phyloP scores from a whole-genome alignment of 2,888 invertebrate species.

The Nowickia ferox region DNA sequence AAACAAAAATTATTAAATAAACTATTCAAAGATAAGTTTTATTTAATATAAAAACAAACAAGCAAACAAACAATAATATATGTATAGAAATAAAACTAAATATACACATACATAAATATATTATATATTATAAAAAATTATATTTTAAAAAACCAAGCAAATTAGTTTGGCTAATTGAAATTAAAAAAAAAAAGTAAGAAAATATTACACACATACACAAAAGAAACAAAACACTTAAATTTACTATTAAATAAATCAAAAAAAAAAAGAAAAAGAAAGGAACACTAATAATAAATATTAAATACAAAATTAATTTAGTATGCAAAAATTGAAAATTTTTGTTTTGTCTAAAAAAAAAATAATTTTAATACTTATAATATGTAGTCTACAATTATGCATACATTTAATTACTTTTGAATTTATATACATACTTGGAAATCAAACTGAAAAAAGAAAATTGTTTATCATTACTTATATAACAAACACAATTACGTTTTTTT shows the following conservation, averaged over 20 bases:
- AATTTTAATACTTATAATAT: constrained; percentile 58
- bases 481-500: constrained; percentile 48
- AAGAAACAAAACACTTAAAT: constrained; percentile 49
- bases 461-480: constrained; percentile 38
- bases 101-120: constrained; percentile 34
- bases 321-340: constrained; percentile 71
- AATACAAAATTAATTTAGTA: constrained; percentile 59
- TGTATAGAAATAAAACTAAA: constrained; percentile 43
- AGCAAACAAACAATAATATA: constrained; percentile 27
- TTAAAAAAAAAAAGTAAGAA: constrained; percentile 26
- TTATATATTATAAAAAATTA: constrained; percentile 15
- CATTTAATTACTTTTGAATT: constrained; percentile 65
- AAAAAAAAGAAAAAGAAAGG: constrained; percentile 29
- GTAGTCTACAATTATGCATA: constrained; percentile 53
- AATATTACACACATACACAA: constrained; percentile 27
- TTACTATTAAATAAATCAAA: constrained; percentile 47
- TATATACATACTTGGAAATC: constrained; percentile 44
- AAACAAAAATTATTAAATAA: constrained; percentile 44
- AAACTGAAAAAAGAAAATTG: constrained; percentile 37
- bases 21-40: constrained; percentile 71
- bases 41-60: constrained; percentile 48
- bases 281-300: constrained; percentile 49
- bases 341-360: constrained; percentile 61
- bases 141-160: constrained; percentile 51
- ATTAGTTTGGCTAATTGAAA: constrained; percentile 63